Conservation (phyloP, 2,888 invertebrate genomes). For the Tribolium freemani region DNA sequence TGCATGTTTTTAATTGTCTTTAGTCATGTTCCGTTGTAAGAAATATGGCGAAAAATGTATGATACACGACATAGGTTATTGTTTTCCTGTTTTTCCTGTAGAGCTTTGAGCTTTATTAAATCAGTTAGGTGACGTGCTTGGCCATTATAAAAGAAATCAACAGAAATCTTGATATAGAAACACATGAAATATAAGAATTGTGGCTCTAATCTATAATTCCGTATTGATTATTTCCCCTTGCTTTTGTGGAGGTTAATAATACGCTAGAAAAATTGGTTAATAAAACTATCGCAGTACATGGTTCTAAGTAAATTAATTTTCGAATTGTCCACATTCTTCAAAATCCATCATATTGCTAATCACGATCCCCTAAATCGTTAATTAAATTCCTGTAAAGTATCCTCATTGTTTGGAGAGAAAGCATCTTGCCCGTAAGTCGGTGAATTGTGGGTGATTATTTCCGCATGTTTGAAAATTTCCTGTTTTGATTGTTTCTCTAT, state of each 20-base stretch:
- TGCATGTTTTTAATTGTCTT: too few relatives aligned
- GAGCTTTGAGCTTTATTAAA: background rate
- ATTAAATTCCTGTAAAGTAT: conserved; percentile 34
- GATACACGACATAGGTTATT: too few relatives aligned
- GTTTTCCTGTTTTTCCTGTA: background rate
- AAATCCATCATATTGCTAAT: conserved; percentile 16
- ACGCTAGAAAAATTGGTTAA: conserved; percentile 15
- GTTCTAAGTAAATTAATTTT: conserved; percentile 22
- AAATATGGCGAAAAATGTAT: too few relatives aligned
- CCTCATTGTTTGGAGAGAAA: conserved; percentile 20
- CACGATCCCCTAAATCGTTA: conserved; percentile 20
- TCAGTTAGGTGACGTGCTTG: background rate
- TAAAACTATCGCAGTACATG: conserved; percentile 7
- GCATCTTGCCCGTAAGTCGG: background rate
- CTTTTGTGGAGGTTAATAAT: conserved; percentile 3
- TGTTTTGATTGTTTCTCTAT: conserved; percentile 5
- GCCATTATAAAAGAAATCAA: background rate
- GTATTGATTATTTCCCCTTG: background rate
- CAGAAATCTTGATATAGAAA: background rate
- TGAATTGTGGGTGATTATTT: conserved; percentile 2
- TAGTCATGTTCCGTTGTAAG: too few relatives aligned
- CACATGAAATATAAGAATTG: background rate
- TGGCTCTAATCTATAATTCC: background rate
- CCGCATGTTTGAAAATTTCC: conserved; percentile 4
- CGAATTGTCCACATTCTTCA: conserved; percentile 27